Percentiles rank a stretch among this genome's conserved stretches.
These are phyloP conservation scores for Macrophya alboannulata DNA, from an alignment of 2,888 invertebrate genomes.

Conservation along the genomic window DNA sequence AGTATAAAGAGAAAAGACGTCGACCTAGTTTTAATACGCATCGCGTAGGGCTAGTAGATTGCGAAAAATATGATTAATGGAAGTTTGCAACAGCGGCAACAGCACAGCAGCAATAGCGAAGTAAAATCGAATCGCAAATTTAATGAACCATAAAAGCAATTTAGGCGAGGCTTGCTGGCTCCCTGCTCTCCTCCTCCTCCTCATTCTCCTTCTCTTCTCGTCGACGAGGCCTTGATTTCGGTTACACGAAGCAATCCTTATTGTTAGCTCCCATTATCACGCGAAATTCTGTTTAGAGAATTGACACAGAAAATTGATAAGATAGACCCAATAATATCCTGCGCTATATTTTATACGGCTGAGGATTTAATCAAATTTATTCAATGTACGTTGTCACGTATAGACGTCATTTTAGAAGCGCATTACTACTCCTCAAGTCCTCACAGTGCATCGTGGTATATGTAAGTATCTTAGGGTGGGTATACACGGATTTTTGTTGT, in stretches of 20 bases:
- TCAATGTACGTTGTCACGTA: no score
- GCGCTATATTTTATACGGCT: no score
- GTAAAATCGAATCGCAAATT: constrained; percentile 32
- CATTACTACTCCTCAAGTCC: neutral
- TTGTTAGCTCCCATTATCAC: neutral
- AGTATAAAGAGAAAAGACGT: neutral
- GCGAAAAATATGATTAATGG: constrained; percentile 22
- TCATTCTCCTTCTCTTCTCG: neutral
- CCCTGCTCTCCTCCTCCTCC: neutral
- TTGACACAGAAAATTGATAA: neutral
- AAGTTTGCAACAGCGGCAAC: constrained; percentile 1
- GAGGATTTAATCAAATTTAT: no score
- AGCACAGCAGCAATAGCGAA: neutral
- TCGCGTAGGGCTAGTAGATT: constrained; percentile 19
- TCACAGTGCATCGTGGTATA: neutral
- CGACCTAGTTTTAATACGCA: constrained; percentile 17
- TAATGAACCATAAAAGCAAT: constrained; percentile 37
- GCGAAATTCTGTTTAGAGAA: neutral
- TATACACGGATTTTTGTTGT: neutral
- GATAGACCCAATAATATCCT: neutral
- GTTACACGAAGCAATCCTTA: constrained; percentile 1
- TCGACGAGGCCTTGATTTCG: constrained; percentile 1
- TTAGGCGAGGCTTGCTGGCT: constrained; percentile 7
- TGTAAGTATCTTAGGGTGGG: neutral
- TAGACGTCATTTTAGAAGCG: neutral